Conservation (phyloP, 2,888 invertebrate genomes). For the Drosophila setosimentum region DNA sequence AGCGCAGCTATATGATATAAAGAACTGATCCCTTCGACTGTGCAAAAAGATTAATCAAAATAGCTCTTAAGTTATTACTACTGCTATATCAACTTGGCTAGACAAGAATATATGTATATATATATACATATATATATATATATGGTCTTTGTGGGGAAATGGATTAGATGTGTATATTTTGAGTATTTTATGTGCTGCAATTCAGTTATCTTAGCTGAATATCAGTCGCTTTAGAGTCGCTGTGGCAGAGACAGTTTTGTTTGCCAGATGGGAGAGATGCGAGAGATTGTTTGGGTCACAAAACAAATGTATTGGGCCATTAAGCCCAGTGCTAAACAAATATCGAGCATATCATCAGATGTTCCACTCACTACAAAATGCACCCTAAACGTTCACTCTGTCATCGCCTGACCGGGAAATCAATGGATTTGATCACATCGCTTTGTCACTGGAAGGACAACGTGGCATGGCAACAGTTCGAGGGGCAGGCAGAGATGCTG, state of each 20-base stretch:
- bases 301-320: slow-evolving; percentile 1
- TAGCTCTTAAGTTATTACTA: not conserved
- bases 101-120: not conserved
- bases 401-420: not conserved
- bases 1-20: not conserved
- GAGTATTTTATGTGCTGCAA: not conserved
- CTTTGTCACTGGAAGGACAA: slow-evolving; percentile 10
- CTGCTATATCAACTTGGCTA: too few relatives aligned
- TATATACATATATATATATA: not conserved
- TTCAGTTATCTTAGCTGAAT: not conserved
- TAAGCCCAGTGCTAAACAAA: slow-evolving; percentile 1
- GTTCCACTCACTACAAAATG: not conserved
- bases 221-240: not conserved
- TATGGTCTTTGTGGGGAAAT: too few relatives aligned
- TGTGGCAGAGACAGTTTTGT: not conserved
- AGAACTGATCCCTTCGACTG: not conserved
- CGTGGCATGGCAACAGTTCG: not conserved
- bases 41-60: not conserved
- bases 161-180: too few relatives aligned
- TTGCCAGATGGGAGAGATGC: not conserved
- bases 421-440: slow-evolving; percentile 18
- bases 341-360: not conserved
- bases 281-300: not conserved
- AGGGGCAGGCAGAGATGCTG: too few relatives aligned
- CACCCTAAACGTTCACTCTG: slow-evolving; percentile 12